Evolutionary conservation across 1,140 invertebrate species (phyloP).

Genomic region (Ephestia elutella): DNA sequence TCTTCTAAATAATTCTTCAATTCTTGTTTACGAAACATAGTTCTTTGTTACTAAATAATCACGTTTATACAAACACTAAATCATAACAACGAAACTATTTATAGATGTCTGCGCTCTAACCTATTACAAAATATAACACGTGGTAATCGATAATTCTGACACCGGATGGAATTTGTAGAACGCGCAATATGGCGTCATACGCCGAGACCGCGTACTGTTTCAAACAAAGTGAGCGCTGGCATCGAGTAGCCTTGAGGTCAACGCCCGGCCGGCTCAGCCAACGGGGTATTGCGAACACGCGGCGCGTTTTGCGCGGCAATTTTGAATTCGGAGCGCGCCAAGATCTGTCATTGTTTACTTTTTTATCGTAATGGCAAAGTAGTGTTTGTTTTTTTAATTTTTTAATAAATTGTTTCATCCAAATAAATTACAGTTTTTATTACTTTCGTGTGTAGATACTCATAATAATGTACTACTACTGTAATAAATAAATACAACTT

Average conservation of each 20-base stretch:
- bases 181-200: not conserved
- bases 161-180: not conserved
- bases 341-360: not conserved
- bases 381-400: not conserved
- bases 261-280: not conserved
- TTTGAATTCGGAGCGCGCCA: not conserved
- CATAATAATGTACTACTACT: too few relatives aligned
- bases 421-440: too few relatives aligned
- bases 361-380: not conserved
- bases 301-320: not conserved
- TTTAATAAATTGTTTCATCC: not conserved
- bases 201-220: constrained; percentile 15
- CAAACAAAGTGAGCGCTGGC: not conserved
- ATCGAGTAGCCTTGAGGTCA: not conserved
- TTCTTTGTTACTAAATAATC: not conserved
- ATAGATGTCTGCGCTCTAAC: too few relatives aligned
- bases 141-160: constrained; percentile 8
- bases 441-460: too few relatives aligned
- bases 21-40: constrained; percentile 21
- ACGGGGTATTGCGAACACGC: not conserved
- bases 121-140: constrained; percentile 3
- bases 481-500: too few relatives aligned
- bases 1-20: constrained; percentile 20
- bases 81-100: too few relatives aligned
- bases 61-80: not conserved